Evolutionary conservation across 1,140 invertebrate genomes (phyloP), one percentile per base, ranked within the genome.

Genomic region (Papilio aristodemus): DNA sequence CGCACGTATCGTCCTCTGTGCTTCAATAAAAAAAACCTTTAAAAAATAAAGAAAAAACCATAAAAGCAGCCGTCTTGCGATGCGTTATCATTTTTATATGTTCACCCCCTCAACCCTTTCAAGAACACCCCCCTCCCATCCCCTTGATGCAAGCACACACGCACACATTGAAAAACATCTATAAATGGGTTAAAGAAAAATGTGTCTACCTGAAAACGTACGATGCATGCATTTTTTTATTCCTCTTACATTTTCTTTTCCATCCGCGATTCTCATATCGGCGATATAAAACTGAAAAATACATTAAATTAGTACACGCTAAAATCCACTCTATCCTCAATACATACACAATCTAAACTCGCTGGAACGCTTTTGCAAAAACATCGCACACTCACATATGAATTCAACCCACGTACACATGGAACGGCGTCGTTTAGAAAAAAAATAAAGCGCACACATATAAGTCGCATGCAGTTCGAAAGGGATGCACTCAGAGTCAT

Each of bases 11-110:
- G 25, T 81, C 76, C 80, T 76, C 75, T 79, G 74, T 73, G 74
- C 78, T 84, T 83, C 80, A 89, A 86, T 87, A 90, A 90, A 91
- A 46, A 84, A 86, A 89, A 83, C 83, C 80, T 84, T 89, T 86
- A 89, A 90, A 88, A 90, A 90, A 87, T 88, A 3, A 88, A 91
- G 89, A 83, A 88, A 90, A 90, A 91, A 87, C 89, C 86, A 89
- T 91, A 91, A 91, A 91, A 91, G 87, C 87, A 83, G 88, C 88
- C 88, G 89, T 91, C 89, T 91, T 86, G 86, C 89, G 84, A 90
- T 91, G 89, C 87, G 89, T 91, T 90, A 91, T 91, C 89, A 91
- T 91, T 91, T 91, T 91, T 91, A 91, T 91, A 90, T 91, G 87
- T 86, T 81, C 79, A 43, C 79, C 77, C 78, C 76, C 71, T 75